Conservation (phyloP, 2,113 vertebrate species). For the Theristicus caerulescens region DNA sequence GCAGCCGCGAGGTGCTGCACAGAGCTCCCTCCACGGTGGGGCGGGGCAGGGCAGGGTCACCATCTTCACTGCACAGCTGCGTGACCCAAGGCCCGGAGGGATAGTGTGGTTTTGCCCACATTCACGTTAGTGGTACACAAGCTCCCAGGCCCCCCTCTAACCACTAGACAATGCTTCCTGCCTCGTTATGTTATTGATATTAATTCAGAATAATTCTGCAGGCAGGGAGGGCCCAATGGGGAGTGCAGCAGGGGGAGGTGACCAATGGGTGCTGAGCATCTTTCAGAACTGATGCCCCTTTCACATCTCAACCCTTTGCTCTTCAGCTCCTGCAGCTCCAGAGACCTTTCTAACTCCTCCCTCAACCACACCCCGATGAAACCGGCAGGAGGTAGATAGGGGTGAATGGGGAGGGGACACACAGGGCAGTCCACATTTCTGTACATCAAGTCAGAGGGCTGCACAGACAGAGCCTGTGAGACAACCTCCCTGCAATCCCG, state of each 20-base stretch:
- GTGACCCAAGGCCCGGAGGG: not conserved
- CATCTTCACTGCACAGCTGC: not conserved
- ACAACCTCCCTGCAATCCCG: not conserved
- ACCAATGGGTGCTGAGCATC: conserved; percentile 54
- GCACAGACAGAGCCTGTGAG: not conserved
- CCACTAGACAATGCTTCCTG: conserved; percentile 55
- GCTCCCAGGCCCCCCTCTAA: conserved; percentile 2
- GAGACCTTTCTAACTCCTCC: conserved; percentile 57
- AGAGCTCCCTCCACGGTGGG: not conserved
- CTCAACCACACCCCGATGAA: not conserved
- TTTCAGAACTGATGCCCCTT: conserved; percentile 54
- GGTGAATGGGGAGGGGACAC: not conserved
- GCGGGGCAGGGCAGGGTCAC: not conserved
- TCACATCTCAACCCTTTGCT: not conserved
- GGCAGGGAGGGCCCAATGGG: not conserved
- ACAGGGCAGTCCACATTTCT: not conserved
- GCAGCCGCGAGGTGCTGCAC: not conserved
- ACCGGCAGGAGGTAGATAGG: not conserved
- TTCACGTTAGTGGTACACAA: not conserved
- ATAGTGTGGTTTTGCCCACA: conserved; percentile 37
- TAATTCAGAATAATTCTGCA: conserved; percentile 28
- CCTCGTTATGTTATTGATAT: conserved; percentile 10
- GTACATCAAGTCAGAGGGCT: not conserved
- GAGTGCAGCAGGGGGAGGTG: not conserved
- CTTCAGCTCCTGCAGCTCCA: not conserved